phyloP scores from a whole-genome alignment of 2,888 invertebrate genomes.

The Odontothrips loti region DNA sequence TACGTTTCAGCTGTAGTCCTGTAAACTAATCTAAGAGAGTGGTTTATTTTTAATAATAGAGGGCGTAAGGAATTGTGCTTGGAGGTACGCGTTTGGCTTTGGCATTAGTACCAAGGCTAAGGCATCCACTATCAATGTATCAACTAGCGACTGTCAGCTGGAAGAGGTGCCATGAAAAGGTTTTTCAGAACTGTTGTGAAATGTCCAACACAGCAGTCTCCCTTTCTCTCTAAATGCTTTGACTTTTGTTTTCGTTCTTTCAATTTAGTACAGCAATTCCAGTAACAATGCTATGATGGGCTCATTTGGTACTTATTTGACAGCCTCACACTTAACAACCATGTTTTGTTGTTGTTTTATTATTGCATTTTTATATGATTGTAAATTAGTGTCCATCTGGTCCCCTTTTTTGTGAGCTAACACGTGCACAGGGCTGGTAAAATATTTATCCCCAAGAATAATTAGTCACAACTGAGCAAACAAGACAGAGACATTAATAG shows the following conservation, averaged over 20 bases:
- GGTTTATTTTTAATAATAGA: conserved; percentile 15
- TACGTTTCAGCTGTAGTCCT: conserved; percentile 13
- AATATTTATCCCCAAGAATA: neutral
- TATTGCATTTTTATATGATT: conserved; percentile 25
- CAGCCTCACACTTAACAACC: conserved; percentile 26
- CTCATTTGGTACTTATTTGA: conserved; percentile 26
- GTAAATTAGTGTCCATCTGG: conserved; percentile 23
- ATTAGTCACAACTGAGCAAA: too few species aligned
- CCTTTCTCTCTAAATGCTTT: neutral
- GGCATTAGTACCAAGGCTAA: neutral
- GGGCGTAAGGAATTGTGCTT: neutral
- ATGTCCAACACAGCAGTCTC: neutral
- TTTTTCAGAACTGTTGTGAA: neutral
- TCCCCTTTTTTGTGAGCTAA: neutral
- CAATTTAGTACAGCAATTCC: neutral
- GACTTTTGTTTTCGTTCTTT: neutral
- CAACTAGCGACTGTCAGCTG: conserved; percentile 9
- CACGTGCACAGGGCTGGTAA: neutral
- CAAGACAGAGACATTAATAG: too few species aligned
- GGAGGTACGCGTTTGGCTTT: neutral
- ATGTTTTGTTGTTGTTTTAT: conserved; percentile 23
- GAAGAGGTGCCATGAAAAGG: neutral
- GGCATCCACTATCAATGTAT: neutral
- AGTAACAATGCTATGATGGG: conserved; percentile 23
- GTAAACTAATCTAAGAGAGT: conserved; percentile 20